Conservation (phyloP, 2,113 vertebrate genomes). For the Hippocampus comes region DNA sequence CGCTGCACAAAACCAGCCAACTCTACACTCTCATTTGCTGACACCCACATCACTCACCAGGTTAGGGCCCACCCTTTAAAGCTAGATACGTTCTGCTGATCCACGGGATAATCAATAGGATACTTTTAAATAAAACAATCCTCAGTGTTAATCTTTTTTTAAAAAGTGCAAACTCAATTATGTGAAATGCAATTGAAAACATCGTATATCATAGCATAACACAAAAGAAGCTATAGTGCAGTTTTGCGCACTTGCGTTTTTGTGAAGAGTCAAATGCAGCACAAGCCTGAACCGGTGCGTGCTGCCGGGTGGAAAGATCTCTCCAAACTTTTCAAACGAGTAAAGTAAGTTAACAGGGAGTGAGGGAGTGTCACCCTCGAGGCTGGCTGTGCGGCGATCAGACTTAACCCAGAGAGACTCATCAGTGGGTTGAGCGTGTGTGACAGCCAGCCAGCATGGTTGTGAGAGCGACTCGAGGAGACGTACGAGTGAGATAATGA, state of each 20-base stretch:
- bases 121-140: too few species aligned
- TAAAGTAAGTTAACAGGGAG: background rate
- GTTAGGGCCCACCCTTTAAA: too few species aligned
- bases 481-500: constrained; percentile 20
- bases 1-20: too few species aligned
- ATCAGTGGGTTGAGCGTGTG: constrained; percentile 4
- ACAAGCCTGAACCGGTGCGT: too few species aligned
- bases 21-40: too few species aligned
- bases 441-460: background rate
- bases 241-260: background rate
- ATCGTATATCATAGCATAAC: background rate
- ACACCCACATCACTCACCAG: too few species aligned
- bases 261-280: background rate
- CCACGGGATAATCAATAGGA: too few species aligned
- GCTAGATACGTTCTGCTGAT: too few species aligned
- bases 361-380: constrained; percentile 26
- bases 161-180: too few species aligned
- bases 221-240: too few species aligned
- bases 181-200: too few species aligned
- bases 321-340: constrained; percentile 5
- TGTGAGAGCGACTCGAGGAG: background rate
- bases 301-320: background rate
- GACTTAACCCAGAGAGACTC: constrained; percentile 21
- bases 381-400: constrained; percentile 32
- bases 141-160: too few species aligned